Evolutionary conservation across 2,888 invertebrate genomes (phyloP), one percentile per base, ranked within the genome.

Genomic region (Apantesis nais): DNA sequence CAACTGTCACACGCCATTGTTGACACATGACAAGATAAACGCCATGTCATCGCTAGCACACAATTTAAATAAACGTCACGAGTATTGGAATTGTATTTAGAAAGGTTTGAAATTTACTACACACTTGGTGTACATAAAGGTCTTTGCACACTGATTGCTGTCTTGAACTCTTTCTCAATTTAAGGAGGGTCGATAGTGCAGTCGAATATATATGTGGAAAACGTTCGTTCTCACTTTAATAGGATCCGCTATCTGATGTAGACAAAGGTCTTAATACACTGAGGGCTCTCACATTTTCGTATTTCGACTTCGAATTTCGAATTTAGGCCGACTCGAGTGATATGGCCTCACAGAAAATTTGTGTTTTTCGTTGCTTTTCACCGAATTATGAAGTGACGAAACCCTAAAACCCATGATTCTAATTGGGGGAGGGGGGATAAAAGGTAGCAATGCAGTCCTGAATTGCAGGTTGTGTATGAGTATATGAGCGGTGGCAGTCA

Each of bases 41-140:
- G 64, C 64, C 16, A n/a, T 39, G 63, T 68, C 68, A 68, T 64
- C 64, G 41, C 39, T 58, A 25, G n/a, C 55, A 55, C 2, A 44
- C 55, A 2, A 5, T 14, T 1, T 55, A 55, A 29, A 55, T 55
- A 29, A 55, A 55, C 25, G 55, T 55, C 14, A 55, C 55, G 0
- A 55, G 25, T 29, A 25, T 25, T 55, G 55, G 9, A 29, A 29
- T 55, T 25, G 55, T 55, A 29, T 55, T 25, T 55, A 55, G 12
- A 29, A 55, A 55, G 3, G 4, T 25, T 55, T 25, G 55, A 55
- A 55, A 29, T 52, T n/a, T 52, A n/a, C 55, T 25, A 55, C 5
- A 55, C 0, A 14, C 25, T 29, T 25, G 5, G 14, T 55, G 25
- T 55, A 31, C 60, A 31, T 67, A 67, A 60, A 67, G 60, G 60